These are phyloP conservation scores for Prosopocoilus inquinatus DNA, from an alignment of 2,888 invertebrate species.

Conservation along the genomic window DNA sequence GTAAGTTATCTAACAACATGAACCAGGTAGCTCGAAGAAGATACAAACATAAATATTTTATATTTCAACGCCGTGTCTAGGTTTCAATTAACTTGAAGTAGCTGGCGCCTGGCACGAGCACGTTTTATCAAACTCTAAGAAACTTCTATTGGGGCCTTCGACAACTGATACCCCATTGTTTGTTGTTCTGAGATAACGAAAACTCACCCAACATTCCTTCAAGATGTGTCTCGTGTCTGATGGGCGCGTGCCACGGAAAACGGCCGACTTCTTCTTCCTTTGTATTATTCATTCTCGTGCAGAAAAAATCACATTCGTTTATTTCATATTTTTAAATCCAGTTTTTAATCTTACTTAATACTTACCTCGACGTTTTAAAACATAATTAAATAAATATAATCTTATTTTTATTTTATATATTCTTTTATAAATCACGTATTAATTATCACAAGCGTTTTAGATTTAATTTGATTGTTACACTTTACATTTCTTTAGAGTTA, in stretches of 20 bases:
- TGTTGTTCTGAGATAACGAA: conserved; percentile 15
- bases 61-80: background rate
- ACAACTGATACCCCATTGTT: conserved; percentile 5
- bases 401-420: no score
- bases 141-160: background rate
- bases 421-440: no score
- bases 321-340: no score
- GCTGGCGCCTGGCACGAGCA: conserved; percentile 2
- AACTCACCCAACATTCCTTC: conserved; percentile 17
- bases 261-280: background rate
- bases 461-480: no score
- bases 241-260: conserved; percentile 1
- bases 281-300: no score
- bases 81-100: conserved; percentile 5
- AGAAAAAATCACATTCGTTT: no score
- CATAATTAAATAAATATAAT: no score
- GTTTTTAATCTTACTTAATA: no score
- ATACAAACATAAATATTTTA: background rate
- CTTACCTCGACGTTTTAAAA: no score
- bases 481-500: no score
- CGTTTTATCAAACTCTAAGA: conserved; percentile 7
- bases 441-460: no score
- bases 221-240: background rate
- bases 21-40: background rate
- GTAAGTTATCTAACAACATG: background rate